These are phyloP conservation scores for Austrofundulus limnaeus DNA, from an alignment of 2,113 vertebrate species.

Conservation along the genomic window DNA sequence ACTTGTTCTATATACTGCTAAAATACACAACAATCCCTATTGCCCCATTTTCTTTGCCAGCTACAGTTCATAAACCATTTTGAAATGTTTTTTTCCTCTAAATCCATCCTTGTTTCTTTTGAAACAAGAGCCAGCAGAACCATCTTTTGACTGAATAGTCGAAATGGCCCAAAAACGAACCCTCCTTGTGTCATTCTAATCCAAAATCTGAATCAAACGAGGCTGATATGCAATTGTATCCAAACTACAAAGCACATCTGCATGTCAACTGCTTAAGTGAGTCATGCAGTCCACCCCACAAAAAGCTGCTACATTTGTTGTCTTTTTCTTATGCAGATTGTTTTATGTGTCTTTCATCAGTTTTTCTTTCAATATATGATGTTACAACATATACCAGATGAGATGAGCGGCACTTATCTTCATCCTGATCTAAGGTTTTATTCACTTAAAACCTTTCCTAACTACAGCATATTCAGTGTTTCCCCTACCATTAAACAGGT, in stretches of 20 bases:
- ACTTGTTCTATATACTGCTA: too few species aligned
- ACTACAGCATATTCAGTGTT: conserved; percentile 2
- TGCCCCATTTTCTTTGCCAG: too few species aligned
- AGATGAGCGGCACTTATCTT: neutral
- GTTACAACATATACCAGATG: neutral
- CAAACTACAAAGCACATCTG: neutral
- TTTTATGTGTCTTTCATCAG: neutral
- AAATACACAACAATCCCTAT: too few species aligned
- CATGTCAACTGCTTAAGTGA: neutral
- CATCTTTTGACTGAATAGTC: neutral
- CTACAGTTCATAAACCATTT: too few species aligned
- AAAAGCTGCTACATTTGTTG: neutral
- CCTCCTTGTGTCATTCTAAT: neutral
- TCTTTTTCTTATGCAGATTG: neutral
- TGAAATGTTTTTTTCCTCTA: too few species aligned
- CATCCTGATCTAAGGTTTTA: neutral
- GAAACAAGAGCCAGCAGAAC: neutral
- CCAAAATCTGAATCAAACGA: neutral
- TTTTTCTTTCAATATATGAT: neutral
- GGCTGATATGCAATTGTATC: neutral
- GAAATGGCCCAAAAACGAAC: neutral
- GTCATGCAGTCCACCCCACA: neutral
- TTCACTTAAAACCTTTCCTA: neutral
- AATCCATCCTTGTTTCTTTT: too few species aligned
- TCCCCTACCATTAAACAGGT: too few species aligned